phyloP scores from a whole-genome alignment of 1,140 invertebrate genomes.

The Apis florea region DNA sequence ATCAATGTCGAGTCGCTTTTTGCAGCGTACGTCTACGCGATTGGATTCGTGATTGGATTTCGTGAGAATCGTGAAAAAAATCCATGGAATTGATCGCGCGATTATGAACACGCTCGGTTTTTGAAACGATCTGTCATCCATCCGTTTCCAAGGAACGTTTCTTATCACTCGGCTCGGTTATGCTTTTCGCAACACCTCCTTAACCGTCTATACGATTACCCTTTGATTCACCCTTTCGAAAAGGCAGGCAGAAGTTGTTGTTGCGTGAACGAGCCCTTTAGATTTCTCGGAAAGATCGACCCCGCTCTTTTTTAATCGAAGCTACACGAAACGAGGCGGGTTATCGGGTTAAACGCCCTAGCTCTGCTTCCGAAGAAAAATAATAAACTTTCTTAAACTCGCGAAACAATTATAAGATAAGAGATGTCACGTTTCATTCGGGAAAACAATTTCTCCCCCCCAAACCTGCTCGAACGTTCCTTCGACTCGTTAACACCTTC shows the following conservation, averaged over 20 bases:
- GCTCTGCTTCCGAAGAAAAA: too few relatives aligned
- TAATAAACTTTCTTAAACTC: background rate
- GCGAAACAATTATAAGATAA: background rate
- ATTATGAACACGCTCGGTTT: too few relatives aligned
- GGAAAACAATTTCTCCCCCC: background rate
- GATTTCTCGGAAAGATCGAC: constrained; percentile 5
- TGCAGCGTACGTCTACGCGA: too few relatives aligned
- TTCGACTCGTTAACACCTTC: background rate
- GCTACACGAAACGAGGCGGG: constrained; percentile 6
- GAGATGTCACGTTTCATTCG: background rate
- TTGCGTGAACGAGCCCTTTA: constrained; percentile 13
- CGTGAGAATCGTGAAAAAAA: background rate
- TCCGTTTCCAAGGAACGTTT: background rate
- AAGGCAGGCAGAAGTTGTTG: background rate
- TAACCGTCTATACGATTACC: background rate
- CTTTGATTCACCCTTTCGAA: background rate
- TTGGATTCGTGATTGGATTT: too few relatives aligned
- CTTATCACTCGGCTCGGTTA: background rate
- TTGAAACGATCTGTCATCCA: background rate
- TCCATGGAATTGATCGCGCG: too few relatives aligned
- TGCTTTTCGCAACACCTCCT: background rate
- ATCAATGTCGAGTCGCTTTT: too few relatives aligned
- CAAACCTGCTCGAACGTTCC: background rate
- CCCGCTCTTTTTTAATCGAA: background rate
- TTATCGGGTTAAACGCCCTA: background rate